Base-by-base conservation (phyloP, 2,888 invertebrate species). In the Steromphala cineraria region DNA sequence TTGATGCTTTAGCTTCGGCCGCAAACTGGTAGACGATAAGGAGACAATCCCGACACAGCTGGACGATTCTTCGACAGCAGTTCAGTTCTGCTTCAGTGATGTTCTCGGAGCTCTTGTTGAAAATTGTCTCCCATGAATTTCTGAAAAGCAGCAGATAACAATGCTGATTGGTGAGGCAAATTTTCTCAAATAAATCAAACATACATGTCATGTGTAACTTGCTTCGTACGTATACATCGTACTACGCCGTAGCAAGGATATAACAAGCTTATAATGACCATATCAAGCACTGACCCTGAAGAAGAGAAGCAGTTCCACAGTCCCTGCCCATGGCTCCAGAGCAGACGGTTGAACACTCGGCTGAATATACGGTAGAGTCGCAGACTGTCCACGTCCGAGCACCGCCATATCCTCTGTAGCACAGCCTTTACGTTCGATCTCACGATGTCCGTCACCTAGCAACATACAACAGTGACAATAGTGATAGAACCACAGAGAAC, bases 1-100 rank as follows among this genome's bases (percentile, higher is more conserved):
- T 67, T 1, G 84, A 81, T 67, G 80, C 83, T 71, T 91, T 91
- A 10, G 92, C 91, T 74, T 92, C 92, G 15, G 91, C 89, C 62
- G 93, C 92, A 89, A 93, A 93, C 88, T 92, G 92, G 85, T 93
- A 93, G 0, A 93, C 93, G 79, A 93, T 93, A 36, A 93, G 88
- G 10, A 93, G 88, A 83, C 93, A 93, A 85, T 93, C 93, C 62
- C 91, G 89, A 84, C 93, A 93, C 78, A 93, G 87, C 87, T 93
- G 92, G 4, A 93, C 92, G 52, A 93, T 91, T 24, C 93, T 87
- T 10, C 92, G 89, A 81, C 93, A 93, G 83, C 93, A 92, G 77
- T 91, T 90, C 84, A 93, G 80, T 84, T 93, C 93, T 2, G 83
- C 78, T 36, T 90, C 90, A 52, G 83, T 87, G 19, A 93, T 88